Evolutionary conservation across 2,888 invertebrate genomes (phyloP), one percentile per base, ranked within the genome.

Genomic region (Rotaria sp.): DNA sequence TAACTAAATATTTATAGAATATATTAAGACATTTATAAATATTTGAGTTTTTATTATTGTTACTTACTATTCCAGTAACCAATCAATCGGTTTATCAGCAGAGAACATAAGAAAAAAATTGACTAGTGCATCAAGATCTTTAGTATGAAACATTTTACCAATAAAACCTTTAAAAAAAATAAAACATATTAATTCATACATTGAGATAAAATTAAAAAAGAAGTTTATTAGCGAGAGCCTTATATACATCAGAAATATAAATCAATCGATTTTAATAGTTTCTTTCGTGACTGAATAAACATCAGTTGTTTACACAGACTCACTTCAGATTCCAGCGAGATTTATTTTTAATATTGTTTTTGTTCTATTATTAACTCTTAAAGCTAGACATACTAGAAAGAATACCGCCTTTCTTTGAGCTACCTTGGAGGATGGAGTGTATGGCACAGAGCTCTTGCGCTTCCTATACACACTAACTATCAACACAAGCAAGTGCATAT

Each of bases 81-180:
- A 98, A 90, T 98, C 97, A 1, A 97, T 96, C 0, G 98, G 97
- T 92, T 97, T 96, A 90, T 97, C 96, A 90, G 94, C 94, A 92
- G 96, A 95, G 91, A 98, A 97, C 93, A 97, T 94, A 90, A 97
- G 94, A 89, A 97, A 95, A 91, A 96, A 97, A 88, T 96, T 95
- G 67, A 96, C 94, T 87, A 97, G 93, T 92, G 94, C 94, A 0
- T 95, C 94, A 41, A 97, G 92, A 90, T 96, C 95, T 0, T 94
- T 94, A 35, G 95, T 94, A 89, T 95, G 94, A 91, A 98, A 96
- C 93, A 98, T 93, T 93, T 93, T 93, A 5, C 93, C 92, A 52
- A 87, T 87, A 85, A 87, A 87, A 41, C 87, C 87, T 84, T n/a
- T n/a, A 24, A 50, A 84, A 89, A 88, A 84, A 88, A 88, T 18